phyloP scores from a whole-genome alignment of 1,140 invertebrate genomes.

The Metopolophium dirhodum region DNA sequence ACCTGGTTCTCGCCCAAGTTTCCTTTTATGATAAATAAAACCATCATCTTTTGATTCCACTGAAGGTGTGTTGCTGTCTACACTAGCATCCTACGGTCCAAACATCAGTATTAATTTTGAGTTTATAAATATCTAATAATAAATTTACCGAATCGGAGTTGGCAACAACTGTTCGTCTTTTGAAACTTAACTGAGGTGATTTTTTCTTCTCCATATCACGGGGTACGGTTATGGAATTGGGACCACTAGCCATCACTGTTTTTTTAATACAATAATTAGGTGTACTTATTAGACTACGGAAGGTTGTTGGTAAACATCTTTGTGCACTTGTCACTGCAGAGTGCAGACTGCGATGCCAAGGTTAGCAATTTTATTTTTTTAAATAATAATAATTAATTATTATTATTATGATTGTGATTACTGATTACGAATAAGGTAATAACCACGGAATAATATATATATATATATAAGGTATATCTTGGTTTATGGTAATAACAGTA shows the following conservation, averaged over 20 bases:
- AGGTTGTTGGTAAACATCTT: conserved; percentile 40
- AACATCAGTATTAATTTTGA: neutral
- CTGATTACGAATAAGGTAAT: neutral
- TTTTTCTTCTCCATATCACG: conserved; percentile 60
- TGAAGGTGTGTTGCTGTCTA: conserved; percentile 64
- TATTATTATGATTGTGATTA: conserved; percentile 9
- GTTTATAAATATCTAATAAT: neutral
- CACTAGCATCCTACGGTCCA: conserved; percentile 62
- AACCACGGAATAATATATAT: neutral
- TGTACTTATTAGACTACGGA: neutral
- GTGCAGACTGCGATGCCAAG: neutral
- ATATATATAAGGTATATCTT: too few relatives aligned
- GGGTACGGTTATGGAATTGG: conserved; percentile 17
- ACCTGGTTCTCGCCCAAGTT: conserved; percentile 47
- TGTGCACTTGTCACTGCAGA: neutral
- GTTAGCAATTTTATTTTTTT: conserved; percentile 42
- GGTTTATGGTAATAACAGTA: too few relatives aligned
- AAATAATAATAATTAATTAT: neutral
- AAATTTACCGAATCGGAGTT: conserved; percentile 60
- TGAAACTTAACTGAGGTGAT: conserved; percentile 60
- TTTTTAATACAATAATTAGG: neutral
- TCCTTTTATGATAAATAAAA: conserved; percentile 46
- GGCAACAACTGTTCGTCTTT: conserved; percentile 60
- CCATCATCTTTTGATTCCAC: conserved; percentile 62
- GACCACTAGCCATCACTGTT: conserved; percentile 33